These are phyloP conservation scores for Netelia inedita DNA, from an alignment of 2,888 invertebrate genomes.

Conservation along the genomic window DNA sequence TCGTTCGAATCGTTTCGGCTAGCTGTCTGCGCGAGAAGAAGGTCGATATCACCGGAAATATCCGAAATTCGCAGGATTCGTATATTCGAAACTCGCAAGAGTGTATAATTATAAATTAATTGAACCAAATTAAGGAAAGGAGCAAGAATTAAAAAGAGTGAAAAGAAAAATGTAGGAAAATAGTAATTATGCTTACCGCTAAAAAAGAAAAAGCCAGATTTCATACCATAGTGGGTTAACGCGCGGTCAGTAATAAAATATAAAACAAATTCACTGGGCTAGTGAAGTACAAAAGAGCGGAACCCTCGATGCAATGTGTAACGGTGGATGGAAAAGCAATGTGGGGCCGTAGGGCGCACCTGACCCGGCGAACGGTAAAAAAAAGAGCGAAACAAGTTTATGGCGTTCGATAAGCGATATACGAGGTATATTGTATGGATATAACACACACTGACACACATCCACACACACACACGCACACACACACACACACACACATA, in stretches of 20 bases:
- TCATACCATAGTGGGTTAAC: not conserved
- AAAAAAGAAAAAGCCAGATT: not conserved
- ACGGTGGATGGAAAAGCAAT: conserved; percentile 22
- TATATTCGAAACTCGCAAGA: not conserved
- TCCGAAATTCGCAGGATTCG: conserved; percentile 19
- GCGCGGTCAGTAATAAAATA: conserved; percentile 11
- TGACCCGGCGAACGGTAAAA: conserved; percentile 40
- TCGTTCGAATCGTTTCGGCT: conserved; percentile 2
- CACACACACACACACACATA: not conserved
- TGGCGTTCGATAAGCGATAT: conserved; percentile 65
- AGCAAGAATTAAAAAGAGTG: not conserved
- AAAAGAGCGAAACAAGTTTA: conserved; percentile 63
- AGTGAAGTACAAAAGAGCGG: not conserved
- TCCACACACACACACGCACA: not conserved
- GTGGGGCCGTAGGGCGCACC: conserved; percentile 20
- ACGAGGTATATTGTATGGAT: conserved; percentile 47
- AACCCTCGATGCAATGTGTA: not conserved
- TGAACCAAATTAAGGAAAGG: not conserved
- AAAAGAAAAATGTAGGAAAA: not conserved
- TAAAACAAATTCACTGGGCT: not conserved
- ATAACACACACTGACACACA: not conserved
- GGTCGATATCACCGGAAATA: conserved; percentile 39
- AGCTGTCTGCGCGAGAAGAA: conserved; percentile 3
- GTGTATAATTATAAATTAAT: not conserved
- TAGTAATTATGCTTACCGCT: not conserved